These are phyloP conservation scores for Drosophila serrata DNA, from an alignment of 1,140 invertebrate species.

Conservation along the genomic window DNA sequence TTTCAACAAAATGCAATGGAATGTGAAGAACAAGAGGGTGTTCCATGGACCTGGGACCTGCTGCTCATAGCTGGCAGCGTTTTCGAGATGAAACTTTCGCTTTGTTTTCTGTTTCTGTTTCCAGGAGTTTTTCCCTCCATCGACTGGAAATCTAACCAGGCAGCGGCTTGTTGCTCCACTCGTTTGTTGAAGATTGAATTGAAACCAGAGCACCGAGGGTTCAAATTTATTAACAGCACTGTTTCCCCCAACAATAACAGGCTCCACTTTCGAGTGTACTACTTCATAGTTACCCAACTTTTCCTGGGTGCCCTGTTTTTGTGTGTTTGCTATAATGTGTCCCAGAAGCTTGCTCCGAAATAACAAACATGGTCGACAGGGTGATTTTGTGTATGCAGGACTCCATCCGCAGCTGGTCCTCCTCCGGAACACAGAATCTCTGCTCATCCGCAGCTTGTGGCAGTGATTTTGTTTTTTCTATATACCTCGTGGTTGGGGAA, in stretches of 20 bases:
- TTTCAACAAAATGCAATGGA: slow-evolving; percentile 68
- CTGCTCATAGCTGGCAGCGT: slow-evolving; percentile 2
- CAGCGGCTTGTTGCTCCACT: slow-evolving; percentile 18
- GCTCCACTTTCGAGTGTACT: slow-evolving; percentile 34
- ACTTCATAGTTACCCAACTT: slow-evolving; percentile 39
- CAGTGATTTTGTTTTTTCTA: slow-evolving; percentile 19
- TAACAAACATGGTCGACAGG: slow-evolving; percentile 49
- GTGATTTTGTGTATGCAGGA: slow-evolving; percentile 59
- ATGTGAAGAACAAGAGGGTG: slow-evolving; percentile 27
- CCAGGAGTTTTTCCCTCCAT: slow-evolving; percentile 19
- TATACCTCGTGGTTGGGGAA: neutral
- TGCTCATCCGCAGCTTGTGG: slow-evolving; percentile 17
- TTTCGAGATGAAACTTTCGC: slow-evolving; percentile 20
- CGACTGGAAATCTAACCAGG: slow-evolving; percentile 27
- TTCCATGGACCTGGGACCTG: neutral
- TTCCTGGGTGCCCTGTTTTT: slow-evolving; percentile 24
- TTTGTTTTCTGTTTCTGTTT: slow-evolving; percentile 20
- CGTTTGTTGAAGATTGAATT: slow-evolving; percentile 45
- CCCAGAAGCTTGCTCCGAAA: slow-evolving; percentile 42
- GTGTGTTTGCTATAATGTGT: slow-evolving; percentile 44
- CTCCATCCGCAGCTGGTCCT: neutral
- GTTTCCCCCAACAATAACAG: slow-evolving; percentile 16
- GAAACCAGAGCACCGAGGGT: slow-evolving; percentile 15
- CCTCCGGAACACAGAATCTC: neutral
- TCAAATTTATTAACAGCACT: slow-evolving; percentile 42